Evolutionary conservation across 1,140 invertebrate species (phyloP).

Genomic region (Lerema accius): DNA sequence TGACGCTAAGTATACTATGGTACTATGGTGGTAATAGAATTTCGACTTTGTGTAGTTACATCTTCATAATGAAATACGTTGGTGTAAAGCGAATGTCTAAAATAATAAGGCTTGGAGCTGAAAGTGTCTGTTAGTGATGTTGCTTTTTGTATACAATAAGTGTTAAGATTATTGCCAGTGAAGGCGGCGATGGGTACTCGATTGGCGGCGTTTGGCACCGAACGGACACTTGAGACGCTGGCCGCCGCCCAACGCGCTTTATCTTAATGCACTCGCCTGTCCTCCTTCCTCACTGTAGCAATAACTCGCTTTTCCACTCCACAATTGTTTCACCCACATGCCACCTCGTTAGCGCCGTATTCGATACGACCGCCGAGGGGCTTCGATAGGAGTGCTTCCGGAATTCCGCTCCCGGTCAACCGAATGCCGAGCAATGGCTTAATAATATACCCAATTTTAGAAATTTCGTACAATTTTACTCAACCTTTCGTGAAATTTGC

Average conservation of each 20-base stretch:
- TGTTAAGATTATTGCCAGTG: slow-evolving; percentile 42
- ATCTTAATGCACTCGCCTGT: slow-evolving; percentile 74
- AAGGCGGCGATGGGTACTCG: slow-evolving; percentile 32
- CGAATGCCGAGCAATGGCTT: slow-evolving; percentile 28
- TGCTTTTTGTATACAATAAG: slow-evolving; percentile 27
- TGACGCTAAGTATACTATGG: too few species aligned
- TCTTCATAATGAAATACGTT: neutral
- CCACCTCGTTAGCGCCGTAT: slow-evolving; percentile 43
- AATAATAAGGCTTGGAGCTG: slow-evolving; percentile 5
- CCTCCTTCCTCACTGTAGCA: slow-evolving; percentile 54
- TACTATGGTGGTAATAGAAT: too few species aligned
- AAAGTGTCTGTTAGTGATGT: slow-evolving; percentile 18
- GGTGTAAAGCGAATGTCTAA: too few species aligned
- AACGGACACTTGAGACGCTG: slow-evolving; percentile 73
- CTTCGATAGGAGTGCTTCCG: slow-evolving; percentile 30
- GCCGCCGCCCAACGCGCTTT: slow-evolving; percentile 69
- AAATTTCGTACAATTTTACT: slow-evolving; percentile 47
- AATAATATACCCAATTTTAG: slow-evolving; percentile 49
- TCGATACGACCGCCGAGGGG: slow-evolving; percentile 42
- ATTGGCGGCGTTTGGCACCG: slow-evolving; percentile 55
- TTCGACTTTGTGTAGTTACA: too few species aligned
- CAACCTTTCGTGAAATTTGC: slow-evolving; percentile 50
- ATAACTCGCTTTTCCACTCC: slow-evolving; percentile 67
- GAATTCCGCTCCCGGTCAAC: slow-evolving; percentile 17
- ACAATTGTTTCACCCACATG: slow-evolving; percentile 56